Conservation (phyloP, 2,113 vertebrate genomes). For the Mesitornis unicolor region DNA sequence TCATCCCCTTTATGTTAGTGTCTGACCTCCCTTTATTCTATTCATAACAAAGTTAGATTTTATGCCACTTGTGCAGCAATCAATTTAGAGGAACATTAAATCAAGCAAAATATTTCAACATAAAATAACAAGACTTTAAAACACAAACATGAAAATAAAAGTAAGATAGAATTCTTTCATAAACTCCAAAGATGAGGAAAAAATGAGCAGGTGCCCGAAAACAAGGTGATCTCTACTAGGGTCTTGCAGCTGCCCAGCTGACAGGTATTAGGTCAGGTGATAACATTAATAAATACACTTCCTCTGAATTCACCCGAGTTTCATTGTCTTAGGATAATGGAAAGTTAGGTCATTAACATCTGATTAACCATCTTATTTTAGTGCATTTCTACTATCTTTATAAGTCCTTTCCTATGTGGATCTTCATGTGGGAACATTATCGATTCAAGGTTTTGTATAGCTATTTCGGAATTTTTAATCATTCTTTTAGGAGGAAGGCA, state of each 20-base stretch:
- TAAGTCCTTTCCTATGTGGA: neutral
- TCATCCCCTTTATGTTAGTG: slow-evolving; percentile 35
- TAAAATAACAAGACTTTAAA: neutral
- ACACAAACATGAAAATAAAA: neutral
- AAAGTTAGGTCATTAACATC: neutral
- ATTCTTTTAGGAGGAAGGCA: neutral
- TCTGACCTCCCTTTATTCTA: slow-evolving; percentile 49
- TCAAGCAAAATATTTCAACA: slow-evolving; percentile 18
- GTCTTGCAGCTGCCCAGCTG: neutral
- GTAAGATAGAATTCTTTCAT: neutral
- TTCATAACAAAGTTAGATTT: slow-evolving; percentile 42
- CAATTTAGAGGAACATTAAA: slow-evolving; percentile 18
- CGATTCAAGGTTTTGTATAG: neutral
- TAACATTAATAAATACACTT: neutral
- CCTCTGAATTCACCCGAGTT: neutral
- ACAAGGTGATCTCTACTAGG: neutral
- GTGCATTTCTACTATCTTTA: neutral
- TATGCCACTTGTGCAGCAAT: neutral
- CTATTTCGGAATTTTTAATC: neutral
- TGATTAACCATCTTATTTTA: neutral
- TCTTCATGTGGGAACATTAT: neutral
- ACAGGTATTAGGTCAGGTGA: neutral
- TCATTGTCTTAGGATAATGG: neutral
- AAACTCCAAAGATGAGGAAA: neutral
- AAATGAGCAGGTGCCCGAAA: neutral